These are phyloP conservation scores for Phasianus colchicus DNA, from an alignment of 2,113 vertebrate species.

Conservation along the genomic window DNA sequence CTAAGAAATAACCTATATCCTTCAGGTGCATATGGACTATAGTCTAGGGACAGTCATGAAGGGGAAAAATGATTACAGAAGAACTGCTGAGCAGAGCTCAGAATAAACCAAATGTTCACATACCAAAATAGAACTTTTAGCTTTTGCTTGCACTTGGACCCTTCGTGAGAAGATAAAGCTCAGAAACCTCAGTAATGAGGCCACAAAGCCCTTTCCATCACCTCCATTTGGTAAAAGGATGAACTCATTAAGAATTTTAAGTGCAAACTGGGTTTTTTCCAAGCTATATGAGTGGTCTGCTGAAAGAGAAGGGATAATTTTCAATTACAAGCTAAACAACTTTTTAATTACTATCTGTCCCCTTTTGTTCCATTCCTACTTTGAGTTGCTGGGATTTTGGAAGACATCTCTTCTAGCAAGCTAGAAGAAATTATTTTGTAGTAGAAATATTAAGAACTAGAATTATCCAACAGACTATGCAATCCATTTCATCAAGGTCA, in stretches of 20 bases:
- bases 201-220: not conserved
- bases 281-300: not conserved
- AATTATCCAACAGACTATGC: not conserved
- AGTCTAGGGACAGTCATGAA: not conserved
- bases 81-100: not conserved
- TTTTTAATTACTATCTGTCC: not conserved
- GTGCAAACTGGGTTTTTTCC: not conserved
- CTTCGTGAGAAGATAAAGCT: not conserved
- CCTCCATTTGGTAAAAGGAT: not conserved
- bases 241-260: not conserved
- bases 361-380: not conserved
- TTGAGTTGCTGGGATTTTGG: not conserved
- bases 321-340: not conserved
- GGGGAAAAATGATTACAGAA: not conserved
- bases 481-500: not conserved
- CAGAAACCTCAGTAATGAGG: not conserved
- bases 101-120: not conserved
- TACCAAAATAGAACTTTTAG: not conserved
- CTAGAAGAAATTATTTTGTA: not conserved
- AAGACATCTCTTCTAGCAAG: not conserved
- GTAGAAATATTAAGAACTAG: not conserved
- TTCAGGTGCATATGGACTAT: not conserved
- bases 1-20: not conserved
- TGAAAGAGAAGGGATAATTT: not conserved
- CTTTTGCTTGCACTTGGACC: not conserved